Evolutionary conservation across 1,140 invertebrate genomes (phyloP).

Genomic region (Penaeus chinensis): DNA sequence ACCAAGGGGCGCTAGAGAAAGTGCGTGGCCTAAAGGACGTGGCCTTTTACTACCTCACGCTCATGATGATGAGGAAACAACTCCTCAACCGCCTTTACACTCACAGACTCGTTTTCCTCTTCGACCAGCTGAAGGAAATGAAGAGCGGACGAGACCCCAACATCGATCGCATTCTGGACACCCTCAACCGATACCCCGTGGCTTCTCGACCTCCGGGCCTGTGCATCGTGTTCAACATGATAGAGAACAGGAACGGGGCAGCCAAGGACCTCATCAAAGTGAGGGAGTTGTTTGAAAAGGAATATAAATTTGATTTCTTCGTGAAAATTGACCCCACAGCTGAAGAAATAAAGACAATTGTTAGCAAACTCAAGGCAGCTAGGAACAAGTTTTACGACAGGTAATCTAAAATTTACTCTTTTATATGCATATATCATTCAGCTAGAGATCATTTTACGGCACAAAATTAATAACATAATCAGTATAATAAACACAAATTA

Average conservation of each 20-base stretch:
- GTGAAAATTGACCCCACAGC: slow-evolving; percentile 49
- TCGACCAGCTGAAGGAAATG: slow-evolving; percentile 42
- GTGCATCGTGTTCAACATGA: slow-evolving; percentile 61
- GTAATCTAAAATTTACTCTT: slow-evolving; percentile 15
- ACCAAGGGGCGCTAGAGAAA: slow-evolving; percentile 17
- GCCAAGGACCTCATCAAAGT: slow-evolving; percentile 45
- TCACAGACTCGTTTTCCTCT: slow-evolving; percentile 50
- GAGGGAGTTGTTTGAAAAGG: slow-evolving; percentile 57
- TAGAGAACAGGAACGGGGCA: slow-evolving; percentile 24
- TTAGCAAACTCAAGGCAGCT: slow-evolving; percentile 54
- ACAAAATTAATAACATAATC: too few species aligned
- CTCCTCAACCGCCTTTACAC: slow-evolving; percentile 59
- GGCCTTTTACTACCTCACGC: slow-evolving; percentile 58
- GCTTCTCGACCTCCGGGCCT: slow-evolving; percentile 52
- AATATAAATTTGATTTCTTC: slow-evolving; percentile 55
- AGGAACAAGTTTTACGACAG: slow-evolving; percentile 63
- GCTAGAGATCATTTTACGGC: too few species aligned
- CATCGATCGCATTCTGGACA: slow-evolving; percentile 6
- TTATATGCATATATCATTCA: background rate
- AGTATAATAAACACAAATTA: too few species aligned
- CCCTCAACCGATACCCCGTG: slow-evolving; percentile 44
- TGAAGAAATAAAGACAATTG: slow-evolving; percentile 48
- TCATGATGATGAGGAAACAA: slow-evolving; percentile 46
- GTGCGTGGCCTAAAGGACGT: slow-evolving; percentile 56
- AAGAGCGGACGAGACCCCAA: background rate